Evolutionary conservation across 64 coral and sea anemone genomes (phyloP).

Genomic region (Stichodactyla mertensii): DNA sequence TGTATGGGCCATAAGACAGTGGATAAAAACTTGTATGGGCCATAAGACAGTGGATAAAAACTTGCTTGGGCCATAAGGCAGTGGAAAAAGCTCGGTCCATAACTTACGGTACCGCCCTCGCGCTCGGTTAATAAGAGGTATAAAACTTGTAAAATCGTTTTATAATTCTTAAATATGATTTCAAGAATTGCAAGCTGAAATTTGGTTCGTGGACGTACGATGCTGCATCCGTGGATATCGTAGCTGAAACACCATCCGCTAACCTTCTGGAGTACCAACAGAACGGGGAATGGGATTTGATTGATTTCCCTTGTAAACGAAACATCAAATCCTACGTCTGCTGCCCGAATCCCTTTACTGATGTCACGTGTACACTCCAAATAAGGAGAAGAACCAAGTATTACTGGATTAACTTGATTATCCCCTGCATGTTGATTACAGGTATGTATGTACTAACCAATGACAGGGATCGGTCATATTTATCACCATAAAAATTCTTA

Average conservation of each 20-base stretch:
- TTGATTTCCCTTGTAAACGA: conserved; percentile 67
- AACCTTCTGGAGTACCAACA: conserved; percentile 59
- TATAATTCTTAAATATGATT: background rate
- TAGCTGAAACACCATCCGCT: conserved; percentile 34
- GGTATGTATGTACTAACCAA: conserved; percentile 16
- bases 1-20: no score
- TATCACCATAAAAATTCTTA: no score
- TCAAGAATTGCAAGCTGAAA: conserved; percentile 68
- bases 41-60: no score
- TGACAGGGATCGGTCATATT: no score
- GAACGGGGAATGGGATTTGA: conserved; percentile 86
- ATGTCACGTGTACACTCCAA: conserved; percentile 81
- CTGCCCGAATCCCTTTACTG: conserved; percentile 72
- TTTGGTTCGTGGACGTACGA: conserved; percentile 99
- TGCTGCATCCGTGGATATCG: conserved; percentile 69
- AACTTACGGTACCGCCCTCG: no score
- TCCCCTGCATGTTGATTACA: conserved; percentile 94
- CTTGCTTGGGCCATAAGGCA: no score
- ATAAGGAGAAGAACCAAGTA: conserved; percentile 85
- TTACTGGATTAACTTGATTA: conserved; percentile 87
- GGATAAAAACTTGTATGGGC: no score
- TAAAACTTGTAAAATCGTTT: no score
- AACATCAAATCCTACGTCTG: conserved; percentile 68
- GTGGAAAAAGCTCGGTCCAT: no score
- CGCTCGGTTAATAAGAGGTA: no score